Conservation (phyloP, 2,113 vertebrate genomes). For the Tangachromis dhanisi region DNA sequence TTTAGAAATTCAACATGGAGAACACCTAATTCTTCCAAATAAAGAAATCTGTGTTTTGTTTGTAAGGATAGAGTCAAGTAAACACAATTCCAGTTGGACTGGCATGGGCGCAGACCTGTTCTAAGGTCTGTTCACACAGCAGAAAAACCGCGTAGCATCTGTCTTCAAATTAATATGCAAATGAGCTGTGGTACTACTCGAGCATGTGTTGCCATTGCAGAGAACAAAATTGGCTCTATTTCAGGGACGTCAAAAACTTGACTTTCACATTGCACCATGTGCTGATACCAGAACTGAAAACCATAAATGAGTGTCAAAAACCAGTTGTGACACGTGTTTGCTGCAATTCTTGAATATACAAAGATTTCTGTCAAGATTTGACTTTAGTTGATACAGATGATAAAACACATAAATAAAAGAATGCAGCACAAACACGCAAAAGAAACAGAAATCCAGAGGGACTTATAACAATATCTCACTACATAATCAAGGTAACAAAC, state of each 20-base stretch:
- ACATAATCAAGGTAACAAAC: not conserved
- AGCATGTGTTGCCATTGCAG: not conserved
- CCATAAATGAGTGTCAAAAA: not conserved
- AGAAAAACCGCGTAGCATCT: not conserved
- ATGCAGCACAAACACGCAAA: not conserved
- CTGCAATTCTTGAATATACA: not conserved
- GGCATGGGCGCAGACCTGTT: not conserved
- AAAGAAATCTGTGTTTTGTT: slow-evolving; percentile 23
- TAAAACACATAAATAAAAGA: not conserved
- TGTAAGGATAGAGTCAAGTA: not conserved
- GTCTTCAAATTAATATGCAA: slow-evolving; percentile 33
- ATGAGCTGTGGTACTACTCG: not conserved
- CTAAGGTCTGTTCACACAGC: not conserved
- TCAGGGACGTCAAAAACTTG: not conserved
- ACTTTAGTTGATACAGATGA: not conserved
- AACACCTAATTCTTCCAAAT: slow-evolving; percentile 23
- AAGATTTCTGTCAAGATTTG: not conserved
- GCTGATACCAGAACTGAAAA: not conserved
- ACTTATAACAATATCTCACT: not conserved
- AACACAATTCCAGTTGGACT: slow-evolving; percentile 23
- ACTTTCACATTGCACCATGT: not conserved
- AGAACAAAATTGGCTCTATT: not conserved
- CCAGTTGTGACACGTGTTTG: not conserved
- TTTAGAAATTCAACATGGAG: not conserved
- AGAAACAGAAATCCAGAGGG: not conserved